Evolutionary conservation across 2,888 invertebrate genomes (phyloP), one percentile per base, ranked within the genome.

Genomic region (Catocala fraxini): DNA sequence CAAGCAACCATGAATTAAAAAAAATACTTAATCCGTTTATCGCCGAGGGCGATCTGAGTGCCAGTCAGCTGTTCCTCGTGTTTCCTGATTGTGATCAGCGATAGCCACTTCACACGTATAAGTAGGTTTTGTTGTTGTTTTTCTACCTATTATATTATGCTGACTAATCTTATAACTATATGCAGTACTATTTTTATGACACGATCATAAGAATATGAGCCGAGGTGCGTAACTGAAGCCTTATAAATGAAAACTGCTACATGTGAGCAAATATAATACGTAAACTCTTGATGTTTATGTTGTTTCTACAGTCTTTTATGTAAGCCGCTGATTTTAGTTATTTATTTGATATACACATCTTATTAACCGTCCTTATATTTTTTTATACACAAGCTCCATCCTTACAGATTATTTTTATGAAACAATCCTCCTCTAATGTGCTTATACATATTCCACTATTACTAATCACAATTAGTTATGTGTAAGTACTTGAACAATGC

Each of bases 21-120:
- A 65, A 68, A 63, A 48, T 63, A 56, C 53, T 64, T 69, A 74
- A 75, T 77, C 65, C 63, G 51, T 65, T 66, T 77, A 77, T 75
- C 77, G 43, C 52, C 4, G 45, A 46, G 64, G 57, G 59, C 56
- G 63, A 77, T 77, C 71, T 63, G 51, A 59, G 58, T 52, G 70
- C 47, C 59, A 61, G 74, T 61, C 72, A 71, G 70, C 74, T 74
- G 72, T 66, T 70, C 57, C 47, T 41, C 25, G 60, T 63, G 58
- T 66, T 75, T 73, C 64, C 64, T 70, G 63, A 67, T 77, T 72
- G 59, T 61, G 70, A 68, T 73, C 57, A 48, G 39, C 43, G 70
- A 72, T 70, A 70, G 51, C 41, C 54, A 51, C 56, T 63, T 56
- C 62, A 70, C 51, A 64, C 60, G 47, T 57, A 35, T 56, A 60